A percentile compares a stretch with the other conserved stretches of the same genome.
These are phyloP conservation scores for Charina bottae DNA, from an alignment of 2,113 vertebrate genomes.

Conservation along the genomic window DNA sequence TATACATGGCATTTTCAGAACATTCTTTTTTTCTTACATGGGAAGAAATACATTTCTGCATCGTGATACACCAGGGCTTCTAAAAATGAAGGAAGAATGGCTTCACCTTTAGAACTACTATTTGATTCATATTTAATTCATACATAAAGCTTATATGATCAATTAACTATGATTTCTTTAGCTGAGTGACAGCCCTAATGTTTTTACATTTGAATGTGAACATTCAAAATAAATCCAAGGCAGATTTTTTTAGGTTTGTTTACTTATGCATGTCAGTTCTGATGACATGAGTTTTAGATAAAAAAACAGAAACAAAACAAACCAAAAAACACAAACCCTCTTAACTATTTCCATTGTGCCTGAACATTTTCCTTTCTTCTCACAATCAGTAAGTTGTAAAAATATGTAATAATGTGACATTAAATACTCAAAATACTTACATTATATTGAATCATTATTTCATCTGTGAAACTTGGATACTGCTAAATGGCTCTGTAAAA, in stretches of 20 bases:
- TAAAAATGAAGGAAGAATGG: not conserved
- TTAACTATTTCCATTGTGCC: not conserved
- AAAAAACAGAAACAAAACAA: not conserved
- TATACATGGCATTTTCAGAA: not conserved
- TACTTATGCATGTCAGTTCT: not conserved
- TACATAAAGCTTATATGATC: not conserved
- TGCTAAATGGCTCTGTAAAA: not conserved
- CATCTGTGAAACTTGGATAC: not conserved
- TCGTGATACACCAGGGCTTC: not conserved
- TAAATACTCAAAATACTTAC: not conserved
- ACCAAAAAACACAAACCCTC: not conserved
- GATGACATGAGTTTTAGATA: not conserved
- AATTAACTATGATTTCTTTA: not conserved
- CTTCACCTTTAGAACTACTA: not conserved
- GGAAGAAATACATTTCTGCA: not conserved
- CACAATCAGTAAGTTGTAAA: not conserved
- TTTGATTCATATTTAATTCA: conserved; percentile 2
- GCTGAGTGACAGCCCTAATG: not conserved
- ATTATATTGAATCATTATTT: not conserved
- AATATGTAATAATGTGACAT: not conserved
- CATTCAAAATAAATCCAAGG: not conserved
- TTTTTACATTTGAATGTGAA: not conserved
- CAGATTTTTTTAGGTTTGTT: not conserved
- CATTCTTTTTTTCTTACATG: not conserved
- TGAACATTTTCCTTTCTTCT: not conserved